Base-by-base conservation (phyloP, 1,140 invertebrate genomes). In the Drosophila oshimai region DNA sequence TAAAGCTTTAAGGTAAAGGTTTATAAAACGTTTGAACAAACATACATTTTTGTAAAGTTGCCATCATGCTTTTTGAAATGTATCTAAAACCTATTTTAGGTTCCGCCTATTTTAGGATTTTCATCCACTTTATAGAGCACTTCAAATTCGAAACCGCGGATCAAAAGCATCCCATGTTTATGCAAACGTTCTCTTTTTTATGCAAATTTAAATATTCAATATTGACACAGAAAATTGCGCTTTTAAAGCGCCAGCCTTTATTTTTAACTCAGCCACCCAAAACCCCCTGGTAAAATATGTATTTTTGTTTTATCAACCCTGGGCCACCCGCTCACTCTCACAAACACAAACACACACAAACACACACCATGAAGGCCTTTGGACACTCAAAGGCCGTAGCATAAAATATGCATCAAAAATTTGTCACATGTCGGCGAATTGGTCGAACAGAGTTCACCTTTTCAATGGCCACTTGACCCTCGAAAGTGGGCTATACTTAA, bases 371-470 rank as follows among this genome's bases (percentile, higher is more conserved):
- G 26, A 53, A n/a, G 18, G 44, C 53, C 67, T 34, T 60, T 54
- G 37, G 33, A 60, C 24, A 39, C 39, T 39, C 44, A 62, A 33
- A 54, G 60, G 60, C 42, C 47, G 44, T 44, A 17, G 64, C 55
- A 84, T 86, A 86, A 84, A 87, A 73, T 84, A 84, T 84, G 81
- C 81, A 84, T 75, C 71, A 87, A 73, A 80, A 84, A 84, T 87
- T 84, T 84, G 80, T 84, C 81, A 80, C 81, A 80, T 84, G 58
- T 57, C 55, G 49, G 41, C 41, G 67, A 62, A 84, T 68, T 73
- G 80, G 61, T 45, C 67, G 71, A 75, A 80, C 69, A 76, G 42
- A 46, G 57, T 86, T 83, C 67, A 84, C 80, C 80, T 84, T 86
- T 71, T 75, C 65, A 86, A 84, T 84, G 61, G 71, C 75, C 81